These are phyloP conservation scores for Gasteruption jaculator DNA, from an alignment of 2,888 invertebrate species.

Conservation along the genomic window DNA sequence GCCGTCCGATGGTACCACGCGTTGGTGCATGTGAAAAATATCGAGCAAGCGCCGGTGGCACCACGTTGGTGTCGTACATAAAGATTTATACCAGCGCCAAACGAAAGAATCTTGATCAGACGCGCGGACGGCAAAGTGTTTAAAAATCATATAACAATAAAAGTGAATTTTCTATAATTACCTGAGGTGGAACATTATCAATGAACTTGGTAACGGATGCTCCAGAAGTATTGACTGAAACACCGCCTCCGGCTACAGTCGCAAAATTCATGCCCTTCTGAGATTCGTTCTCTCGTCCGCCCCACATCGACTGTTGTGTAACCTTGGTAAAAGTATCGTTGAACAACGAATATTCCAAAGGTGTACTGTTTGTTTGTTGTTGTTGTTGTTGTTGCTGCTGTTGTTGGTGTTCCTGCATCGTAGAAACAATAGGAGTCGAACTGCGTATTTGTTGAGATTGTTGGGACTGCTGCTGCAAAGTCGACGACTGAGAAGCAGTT, in stretches of 20 bases:
- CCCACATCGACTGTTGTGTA: slow-evolving; percentile 63
- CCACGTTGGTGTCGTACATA: no score
- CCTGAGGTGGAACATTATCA: slow-evolving; percentile 56
- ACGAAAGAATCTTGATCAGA: no score
- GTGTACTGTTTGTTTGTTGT: slow-evolving; percentile 51
- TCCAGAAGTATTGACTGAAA: slow-evolving; percentile 49
- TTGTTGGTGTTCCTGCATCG: slow-evolving; percentile 40
- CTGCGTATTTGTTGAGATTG: slow-evolving; percentile 36
- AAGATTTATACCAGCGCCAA: no score
- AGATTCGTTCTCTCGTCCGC: slow-evolving; percentile 55
- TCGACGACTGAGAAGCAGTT: slow-evolving; percentile 26
- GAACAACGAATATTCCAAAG: slow-evolving; percentile 83
- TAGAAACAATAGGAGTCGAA: slow-evolving; percentile 33
- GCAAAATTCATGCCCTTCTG: slow-evolving; percentile 69
- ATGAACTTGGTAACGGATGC: slow-evolving; percentile 54
- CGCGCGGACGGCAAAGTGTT: no score
- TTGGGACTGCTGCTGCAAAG: slow-evolving; percentile 36
- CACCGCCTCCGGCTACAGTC: slow-evolving; percentile 61
- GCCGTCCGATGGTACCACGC: no score
- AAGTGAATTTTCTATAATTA: slow-evolving; percentile 15
- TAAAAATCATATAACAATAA: background rate
- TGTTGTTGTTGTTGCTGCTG: slow-evolving; percentile 36
- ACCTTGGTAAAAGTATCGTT: slow-evolving; percentile 70
- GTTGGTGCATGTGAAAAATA: no score
- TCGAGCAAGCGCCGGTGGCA: no score